Evolutionary conservation across 2,888 invertebrate genomes (phyloP), one percentile per base, ranked within the genome.

Genomic region (Nemapogon koenigi): DNA sequence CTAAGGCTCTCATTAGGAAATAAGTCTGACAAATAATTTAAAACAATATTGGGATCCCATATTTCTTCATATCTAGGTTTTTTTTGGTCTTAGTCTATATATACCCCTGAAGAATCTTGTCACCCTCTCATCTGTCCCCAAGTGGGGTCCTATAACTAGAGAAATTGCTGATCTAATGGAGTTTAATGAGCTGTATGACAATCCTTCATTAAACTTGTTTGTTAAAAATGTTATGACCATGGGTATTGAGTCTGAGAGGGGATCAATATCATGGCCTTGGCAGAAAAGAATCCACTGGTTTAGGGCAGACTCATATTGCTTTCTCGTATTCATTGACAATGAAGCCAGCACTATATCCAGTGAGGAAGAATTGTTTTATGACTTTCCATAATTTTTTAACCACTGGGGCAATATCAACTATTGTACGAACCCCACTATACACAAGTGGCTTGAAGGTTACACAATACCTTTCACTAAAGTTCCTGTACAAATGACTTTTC

Each of bases 71-170:
- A 39, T 28, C 28, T 39, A 18, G 33, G 39, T 4, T 18, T 28
- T n/a, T 18, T 14, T 26, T 27, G 40, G 36, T 30, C 31, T 11
- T 16, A 26, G 14, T 7, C 32, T 17, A 26, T 13, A 40, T 8
- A 32, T 15, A 15, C 35, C 40, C 31, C 36, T 35, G 18, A 40
- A 35, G 13, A 37, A 30, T 29, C 40, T 35, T 15, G 29, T 40
- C 8, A 40, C 14, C 3, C 18, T 14, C n/a, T 31, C 22, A 22
- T 39, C 25, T n/a, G 15, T 18, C 3, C 35, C 39, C 6, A 39
- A 14, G 13, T 39, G 27, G 8, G 19, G 16, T 2, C 35, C 39
- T 30, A 35, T 33, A 10, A 39, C 11, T 19, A 39, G 16, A 19
- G 39, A 35, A 13, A 39, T n/a, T n/a, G 38, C 38, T 15, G 30